A percentile compares a stretch with the other conserved stretches of the same genome.
Conservation (phyloP, 2,888 invertebrate species). For the Boloria euphrosyne region DNA sequence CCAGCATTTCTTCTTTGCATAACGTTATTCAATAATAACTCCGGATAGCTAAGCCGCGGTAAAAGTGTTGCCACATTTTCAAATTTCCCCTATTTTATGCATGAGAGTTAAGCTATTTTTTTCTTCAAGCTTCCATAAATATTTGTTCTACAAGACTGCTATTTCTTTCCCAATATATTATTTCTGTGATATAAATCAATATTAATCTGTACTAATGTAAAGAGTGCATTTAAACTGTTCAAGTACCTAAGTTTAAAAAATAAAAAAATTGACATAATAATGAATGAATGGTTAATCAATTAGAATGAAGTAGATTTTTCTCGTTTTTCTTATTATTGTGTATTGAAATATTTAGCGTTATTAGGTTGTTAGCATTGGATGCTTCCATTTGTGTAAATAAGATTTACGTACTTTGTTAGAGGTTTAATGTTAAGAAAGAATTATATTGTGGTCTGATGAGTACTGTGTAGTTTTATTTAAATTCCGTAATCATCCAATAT, state of each 20-base stretch:
- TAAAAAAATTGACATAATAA: constrained; percentile 29
- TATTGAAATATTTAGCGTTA: constrained; percentile 52
- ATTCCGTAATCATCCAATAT: background rate
- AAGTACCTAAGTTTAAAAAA: constrained; percentile 19
- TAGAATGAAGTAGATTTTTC: constrained; percentile 34
- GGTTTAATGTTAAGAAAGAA: constrained; percentile 68
- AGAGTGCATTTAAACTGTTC: constrained; percentile 29
- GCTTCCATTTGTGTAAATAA: constrained; percentile 78
- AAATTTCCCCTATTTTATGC: background rate
- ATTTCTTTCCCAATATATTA: constrained; percentile 50
- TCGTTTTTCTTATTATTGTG: constrained; percentile 40
- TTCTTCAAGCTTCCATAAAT: constrained; percentile 12
- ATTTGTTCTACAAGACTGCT: constrained; percentile 52
- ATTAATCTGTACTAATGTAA: constrained; percentile 27
- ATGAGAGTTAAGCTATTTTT: background rate
- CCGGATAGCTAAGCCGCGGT: too few species aligned
- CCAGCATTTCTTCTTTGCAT: too few species aligned
- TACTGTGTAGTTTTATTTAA: constrained; percentile 52
- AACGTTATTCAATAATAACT: too few species aligned
- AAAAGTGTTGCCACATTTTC: background rate
- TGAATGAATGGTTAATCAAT: constrained; percentile 39
- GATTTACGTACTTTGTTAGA: constrained; percentile 73
- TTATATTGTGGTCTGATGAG: constrained; percentile 74
- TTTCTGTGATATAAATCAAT: constrained; percentile 53
- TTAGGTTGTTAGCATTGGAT: constrained; percentile 69